A percentile compares a stretch with the other conserved stretches of the same genome.
These are phyloP conservation scores for Aegithalos caudatus DNA, from an alignment of 2,113 vertebrate species.

Conservation along the genomic window DNA sequence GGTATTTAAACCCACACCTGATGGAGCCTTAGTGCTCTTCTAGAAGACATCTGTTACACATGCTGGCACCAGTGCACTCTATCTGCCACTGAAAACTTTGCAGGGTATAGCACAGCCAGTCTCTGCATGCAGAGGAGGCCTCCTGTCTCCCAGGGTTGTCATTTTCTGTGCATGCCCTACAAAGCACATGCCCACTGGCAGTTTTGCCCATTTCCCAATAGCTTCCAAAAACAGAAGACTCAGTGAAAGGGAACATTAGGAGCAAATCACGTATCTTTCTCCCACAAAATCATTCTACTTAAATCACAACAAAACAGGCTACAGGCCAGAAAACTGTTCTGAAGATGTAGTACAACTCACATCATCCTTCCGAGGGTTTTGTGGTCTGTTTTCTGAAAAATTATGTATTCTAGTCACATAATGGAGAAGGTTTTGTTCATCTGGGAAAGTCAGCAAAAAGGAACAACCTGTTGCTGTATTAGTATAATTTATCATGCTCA, in stretches of 20 bases:
- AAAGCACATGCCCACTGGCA: not conserved
- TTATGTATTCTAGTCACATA: not conserved
- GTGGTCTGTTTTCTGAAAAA: not conserved
- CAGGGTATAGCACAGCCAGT: not conserved
- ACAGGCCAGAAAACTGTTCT: not conserved
- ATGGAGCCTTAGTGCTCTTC: not conserved
- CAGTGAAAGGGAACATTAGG: not conserved
- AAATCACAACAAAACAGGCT: not conserved
- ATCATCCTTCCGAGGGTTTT: not conserved
- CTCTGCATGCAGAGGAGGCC: not conserved
- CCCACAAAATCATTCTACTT: not conserved
- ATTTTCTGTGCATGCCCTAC: not conserved
- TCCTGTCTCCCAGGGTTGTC: not conserved
- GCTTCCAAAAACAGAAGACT: not conserved
- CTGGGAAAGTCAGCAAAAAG: not conserved
- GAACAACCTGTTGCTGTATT: not conserved
- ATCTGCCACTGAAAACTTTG: not conserved
- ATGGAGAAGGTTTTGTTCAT: not conserved
- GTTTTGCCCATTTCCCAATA: not conserved
- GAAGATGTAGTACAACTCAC: not conserved
- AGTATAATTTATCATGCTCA: not conserved
- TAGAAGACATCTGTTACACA: not conserved
- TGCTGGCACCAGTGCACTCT: not conserved
- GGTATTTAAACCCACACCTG: not conserved
- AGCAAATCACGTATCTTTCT: not conserved